Evolutionary conservation across 2,113 vertebrate genomes (phyloP), one percentile per base, ranked within the genome.

Genomic region (Aspidoscelis tigris): DNA sequence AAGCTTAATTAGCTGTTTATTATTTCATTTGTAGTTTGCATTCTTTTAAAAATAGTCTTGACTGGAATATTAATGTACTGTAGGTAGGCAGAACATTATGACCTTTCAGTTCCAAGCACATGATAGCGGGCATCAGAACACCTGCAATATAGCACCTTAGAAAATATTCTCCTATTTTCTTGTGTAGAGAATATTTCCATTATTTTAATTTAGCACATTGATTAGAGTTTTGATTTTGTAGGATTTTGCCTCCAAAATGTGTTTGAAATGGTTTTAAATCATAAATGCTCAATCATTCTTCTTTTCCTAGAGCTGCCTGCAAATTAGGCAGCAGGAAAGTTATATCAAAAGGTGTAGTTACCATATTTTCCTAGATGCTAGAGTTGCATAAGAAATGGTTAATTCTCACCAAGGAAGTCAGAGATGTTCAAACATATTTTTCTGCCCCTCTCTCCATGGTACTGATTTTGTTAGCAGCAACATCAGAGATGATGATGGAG

Each of bases 71-170:
- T 81, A 78, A 39, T 44, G 3, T 81, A 78, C n/a, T 44, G 3
- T 41, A 47, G 73, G 61, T 87, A 88, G 82, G 76, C 73, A 79
- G 65, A 53, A n/a, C 39, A 53, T 76, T 80, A 64, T 61, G 41
- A 85, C 26, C 82, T 88, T 89, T 82, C 47, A 16, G 55, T 74
- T 82, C 74, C 66, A 26, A 16, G 74, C 64, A 84, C 0, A 18
- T 82, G 78, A 24, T 90, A 84, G 90, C 84, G 86, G 88, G 87
- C 90, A 66, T 68, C 71, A 72, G 2, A 6, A 33, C 66, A 69
- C 88, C 81, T 82, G 84, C 53, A 89, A 75, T 4, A 26, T 73
- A 26, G 22, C 11, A 26, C 66, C 10, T 68, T 7, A 21, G 65
- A 7, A 26, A 66, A 22, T 66, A 24, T 66, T 66, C 65, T 66